These are phyloP conservation scores for Pogona vitticeps DNA, from an alignment of 2,113 vertebrate genomes.

Conservation along the genomic window DNA sequence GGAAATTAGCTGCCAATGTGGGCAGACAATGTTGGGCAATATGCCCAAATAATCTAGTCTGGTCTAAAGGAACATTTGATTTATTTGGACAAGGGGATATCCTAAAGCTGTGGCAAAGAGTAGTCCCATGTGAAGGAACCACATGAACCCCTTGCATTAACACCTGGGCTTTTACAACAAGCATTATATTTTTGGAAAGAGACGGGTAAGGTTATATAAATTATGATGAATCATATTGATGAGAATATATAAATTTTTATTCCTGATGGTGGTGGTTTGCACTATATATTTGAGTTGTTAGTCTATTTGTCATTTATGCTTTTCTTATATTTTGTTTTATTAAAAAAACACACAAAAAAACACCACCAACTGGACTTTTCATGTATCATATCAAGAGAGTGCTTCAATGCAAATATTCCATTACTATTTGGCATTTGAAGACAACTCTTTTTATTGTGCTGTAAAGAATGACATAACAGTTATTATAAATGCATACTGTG, in stretches of 20 bases:
- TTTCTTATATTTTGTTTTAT: too few species aligned
- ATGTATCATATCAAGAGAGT: background rate
- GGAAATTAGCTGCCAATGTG: background rate
- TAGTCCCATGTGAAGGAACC: background rate
- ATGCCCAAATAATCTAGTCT: background rate
- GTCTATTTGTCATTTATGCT: too few species aligned
- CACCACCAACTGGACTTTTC: background rate
- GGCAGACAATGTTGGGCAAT: background rate
- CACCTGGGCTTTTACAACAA: background rate
- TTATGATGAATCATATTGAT: too few species aligned
- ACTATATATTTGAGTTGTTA: too few species aligned
- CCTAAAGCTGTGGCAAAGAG: background rate
- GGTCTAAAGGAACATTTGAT: background rate
- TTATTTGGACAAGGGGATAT: background rate
- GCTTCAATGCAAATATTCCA: background rate
- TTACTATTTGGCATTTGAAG: background rate
- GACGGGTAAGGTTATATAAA: too few species aligned
- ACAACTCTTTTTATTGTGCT: background rate
- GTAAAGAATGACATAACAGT: background rate
- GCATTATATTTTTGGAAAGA: too few species aligned
- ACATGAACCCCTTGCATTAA: background rate
- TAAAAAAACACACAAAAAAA: too few species aligned
- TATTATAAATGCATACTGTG: slow-evolving; percentile 3
- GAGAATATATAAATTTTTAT: too few species aligned
- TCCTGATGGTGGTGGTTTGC: too few species aligned